Evolutionary conservation across 37 sponge, comb jelly and placozoan species (phyloP).

Genomic region (Aphrocallistes beatrix): DNA sequence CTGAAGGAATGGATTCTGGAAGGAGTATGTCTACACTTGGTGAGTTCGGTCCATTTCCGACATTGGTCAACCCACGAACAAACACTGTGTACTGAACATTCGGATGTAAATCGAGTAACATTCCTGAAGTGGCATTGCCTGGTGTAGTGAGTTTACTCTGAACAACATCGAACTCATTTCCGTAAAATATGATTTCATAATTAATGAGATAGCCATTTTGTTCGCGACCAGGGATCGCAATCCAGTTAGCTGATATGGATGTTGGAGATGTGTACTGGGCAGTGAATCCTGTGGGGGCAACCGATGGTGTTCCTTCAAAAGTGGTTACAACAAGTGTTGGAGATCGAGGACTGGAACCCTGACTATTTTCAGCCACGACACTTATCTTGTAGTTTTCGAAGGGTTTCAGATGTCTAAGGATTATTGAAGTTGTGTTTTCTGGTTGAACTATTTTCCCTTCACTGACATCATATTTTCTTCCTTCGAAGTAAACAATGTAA

Average conservation of each 20-base stretch:
- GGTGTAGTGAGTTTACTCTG: background rate
- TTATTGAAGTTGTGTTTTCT: background rate
- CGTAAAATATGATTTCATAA: background rate
- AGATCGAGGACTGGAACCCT: background rate
- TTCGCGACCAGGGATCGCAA: background rate
- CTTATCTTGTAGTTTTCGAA: background rate
- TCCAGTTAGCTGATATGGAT: background rate
- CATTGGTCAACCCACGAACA: background rate
- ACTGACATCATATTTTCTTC: background rate
- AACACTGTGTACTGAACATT: background rate
- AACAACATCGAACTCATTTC: background rate
- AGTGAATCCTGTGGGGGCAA: background rate
- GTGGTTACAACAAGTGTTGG: background rate
- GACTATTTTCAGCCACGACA: background rate
- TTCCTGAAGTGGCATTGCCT: background rate
- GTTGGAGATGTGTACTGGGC: background rate
- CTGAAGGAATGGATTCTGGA: background rate
- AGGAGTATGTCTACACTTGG: background rate
- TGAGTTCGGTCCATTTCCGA: background rate
- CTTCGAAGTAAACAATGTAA: background rate
- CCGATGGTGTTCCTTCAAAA: background rate
- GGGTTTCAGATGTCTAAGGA: background rate
- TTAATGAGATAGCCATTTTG: background rate
- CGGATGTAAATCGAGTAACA: background rate
- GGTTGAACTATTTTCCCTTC: background rate